Base-by-base conservation (phyloP, 2,888 invertebrate genomes). In the Orchesella flavescens region DNA sequence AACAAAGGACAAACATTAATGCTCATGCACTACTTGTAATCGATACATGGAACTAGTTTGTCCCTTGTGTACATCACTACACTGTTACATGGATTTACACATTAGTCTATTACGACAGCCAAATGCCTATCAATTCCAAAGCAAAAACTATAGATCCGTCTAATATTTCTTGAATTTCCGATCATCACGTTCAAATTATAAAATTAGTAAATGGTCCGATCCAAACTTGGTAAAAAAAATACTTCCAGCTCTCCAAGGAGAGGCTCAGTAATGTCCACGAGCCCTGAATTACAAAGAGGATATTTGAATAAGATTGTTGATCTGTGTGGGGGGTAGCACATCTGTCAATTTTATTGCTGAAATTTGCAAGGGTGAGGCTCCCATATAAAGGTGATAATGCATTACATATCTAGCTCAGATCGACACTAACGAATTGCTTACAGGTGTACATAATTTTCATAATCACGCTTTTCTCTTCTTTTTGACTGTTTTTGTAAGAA, bases 241-340 rank as follows among this genome's bases (percentile, higher is more conserved):
- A 69, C 69, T 59, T 77, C 77, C 77, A 77, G 77, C 23, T 24
- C 61, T 61, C 46, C 46, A 69, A 69, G 77, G 77, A 69, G 77
- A 77, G 69, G 77, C 34, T 55, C 12, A 34, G 21, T 23, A 19
- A 24, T 76, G 66, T 66, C 68, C 66, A 76, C 69, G 59, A 59
- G 46, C 77, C 61, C 61, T 69, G 61, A 46, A 68, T 69, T 24
- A 34, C 57, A 77, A 69, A 77, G 65, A 77, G 21, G 9, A 71
- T 79, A 79, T 72, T 72, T 72, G 65, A 79, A 63, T 77, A 63
- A 71, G 61, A 71, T 69, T 72, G 63, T 73, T 71, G 65, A 71
- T 82, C 82, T 55, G 75, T 75, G 71, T 75, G 82, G 82, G 82
- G 82, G 82, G 82, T 71, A 63, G 63, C 82, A 49, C 82, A 82